Conservation (phyloP, 1,140 invertebrate genomes). For the Subanguina moxae region DNA sequence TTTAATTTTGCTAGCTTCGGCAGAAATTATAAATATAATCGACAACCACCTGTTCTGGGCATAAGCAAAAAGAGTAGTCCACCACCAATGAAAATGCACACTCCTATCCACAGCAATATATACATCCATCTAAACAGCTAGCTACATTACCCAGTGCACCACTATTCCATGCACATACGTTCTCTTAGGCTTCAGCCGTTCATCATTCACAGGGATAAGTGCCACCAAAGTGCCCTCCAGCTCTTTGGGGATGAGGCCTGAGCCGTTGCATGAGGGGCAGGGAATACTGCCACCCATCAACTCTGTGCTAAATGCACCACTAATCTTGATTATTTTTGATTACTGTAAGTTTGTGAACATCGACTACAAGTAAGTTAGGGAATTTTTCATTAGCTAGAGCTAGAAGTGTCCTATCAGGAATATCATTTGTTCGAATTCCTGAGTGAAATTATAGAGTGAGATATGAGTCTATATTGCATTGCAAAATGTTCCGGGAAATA, state of each 20-base stretch:
- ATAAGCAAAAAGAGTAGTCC: constrained; percentile 41
- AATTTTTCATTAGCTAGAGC: too few relatives aligned
- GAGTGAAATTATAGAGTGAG: too few relatives aligned
- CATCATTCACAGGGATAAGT: constrained; percentile 60
- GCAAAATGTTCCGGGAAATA: too few relatives aligned
- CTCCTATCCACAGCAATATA: constrained; percentile 36
- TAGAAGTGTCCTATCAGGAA: too few relatives aligned
- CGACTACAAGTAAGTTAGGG: too few relatives aligned
- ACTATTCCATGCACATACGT: constrained; percentile 48
- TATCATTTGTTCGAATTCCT: too few relatives aligned
- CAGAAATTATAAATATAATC: too few relatives aligned
- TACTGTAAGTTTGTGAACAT: not conserved
- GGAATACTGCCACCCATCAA: constrained; percentile 58
- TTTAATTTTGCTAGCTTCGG: too few relatives aligned
- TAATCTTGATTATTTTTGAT: not conserved
- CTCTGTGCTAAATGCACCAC: constrained; percentile 38
- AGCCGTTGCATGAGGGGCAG: constrained; percentile 60
- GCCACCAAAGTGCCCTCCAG: constrained; percentile 60
- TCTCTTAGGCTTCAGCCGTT: constrained; percentile 60
- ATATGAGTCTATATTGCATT: too few relatives aligned
- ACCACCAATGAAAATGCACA: constrained; percentile 36
- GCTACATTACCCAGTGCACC: too few relatives aligned
- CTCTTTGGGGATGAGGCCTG: constrained; percentile 60
- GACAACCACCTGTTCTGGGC: constrained; percentile 30
- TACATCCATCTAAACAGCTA: constrained; percentile 33